Evolutionary conservation across 2,888 invertebrate genomes (phyloP).

Genomic region (Mylabris sibirica): DNA sequence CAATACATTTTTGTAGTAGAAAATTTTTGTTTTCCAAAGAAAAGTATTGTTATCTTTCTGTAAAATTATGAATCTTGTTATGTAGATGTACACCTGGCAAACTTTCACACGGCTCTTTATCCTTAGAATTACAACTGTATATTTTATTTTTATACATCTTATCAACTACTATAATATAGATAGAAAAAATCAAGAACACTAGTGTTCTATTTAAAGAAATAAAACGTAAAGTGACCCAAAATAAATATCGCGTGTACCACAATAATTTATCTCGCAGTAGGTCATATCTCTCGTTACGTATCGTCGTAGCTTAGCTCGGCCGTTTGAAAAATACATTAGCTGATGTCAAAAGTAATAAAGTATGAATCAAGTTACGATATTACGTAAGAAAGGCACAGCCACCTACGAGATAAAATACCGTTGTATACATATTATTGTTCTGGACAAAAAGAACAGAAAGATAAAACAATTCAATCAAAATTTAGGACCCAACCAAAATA

Average conservation of each 20-base stretch:
- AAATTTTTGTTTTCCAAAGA: slow-evolving; percentile 8
- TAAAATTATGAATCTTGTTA: not conserved
- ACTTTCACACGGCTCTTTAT: not conserved
- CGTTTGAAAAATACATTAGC: too few relatives aligned
- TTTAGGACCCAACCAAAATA: slow-evolving; percentile 4
- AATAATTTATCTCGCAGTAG: too few relatives aligned
- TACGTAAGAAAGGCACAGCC: too few relatives aligned
- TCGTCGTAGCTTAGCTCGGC: too few relatives aligned
- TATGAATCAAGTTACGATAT: too few relatives aligned
- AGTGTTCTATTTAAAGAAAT: not conserved
- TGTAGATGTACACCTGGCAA: not conserved
- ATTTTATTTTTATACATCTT: not conserved
- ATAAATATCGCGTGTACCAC: too few relatives aligned
- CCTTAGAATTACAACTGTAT: not conserved
- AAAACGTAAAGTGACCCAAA: not conserved
- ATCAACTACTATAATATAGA: not conserved
- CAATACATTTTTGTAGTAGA: slow-evolving; percentile 6
- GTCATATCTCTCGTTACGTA: too few relatives aligned
- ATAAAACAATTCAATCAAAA: not conserved
- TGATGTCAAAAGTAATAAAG: too few relatives aligned
- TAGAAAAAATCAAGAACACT: not conserved
- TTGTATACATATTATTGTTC: too few relatives aligned
- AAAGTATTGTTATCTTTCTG: slow-evolving; percentile 11
- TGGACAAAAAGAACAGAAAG: not conserved
- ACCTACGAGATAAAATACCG: too few relatives aligned